A percentile compares a stretch with the other conserved stretches of the same genome.
phyloP scores from a whole-genome alignment of 2,797 vertebrate species.

The Sebastes aleutianus region DNA sequence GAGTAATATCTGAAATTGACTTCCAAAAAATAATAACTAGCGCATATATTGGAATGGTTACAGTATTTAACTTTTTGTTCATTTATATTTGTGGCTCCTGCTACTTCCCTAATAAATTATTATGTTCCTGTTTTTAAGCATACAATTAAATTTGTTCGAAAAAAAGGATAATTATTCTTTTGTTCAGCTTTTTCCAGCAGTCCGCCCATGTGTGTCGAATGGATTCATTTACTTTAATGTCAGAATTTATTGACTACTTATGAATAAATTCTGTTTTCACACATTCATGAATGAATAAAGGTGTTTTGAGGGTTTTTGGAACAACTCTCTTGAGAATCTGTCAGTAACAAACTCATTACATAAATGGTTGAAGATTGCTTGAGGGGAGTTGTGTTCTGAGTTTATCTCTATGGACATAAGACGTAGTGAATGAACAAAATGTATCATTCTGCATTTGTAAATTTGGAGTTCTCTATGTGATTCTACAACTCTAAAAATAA shows the following conservation, averaged over 20 bases:
- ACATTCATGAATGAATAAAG: neutral
- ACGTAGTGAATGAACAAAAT: neutral
- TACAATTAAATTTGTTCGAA: neutral
- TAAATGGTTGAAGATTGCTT: neutral
- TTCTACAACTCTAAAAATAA: neutral
- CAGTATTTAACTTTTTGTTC: neutral
- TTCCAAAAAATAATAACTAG: neutral
- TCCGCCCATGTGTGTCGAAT: neutral
- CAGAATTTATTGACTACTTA: slow-evolving; percentile 1
- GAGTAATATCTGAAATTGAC: neutral
- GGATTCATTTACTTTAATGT: neutral
- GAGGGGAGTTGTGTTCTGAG: neutral
- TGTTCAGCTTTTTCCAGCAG: neutral
- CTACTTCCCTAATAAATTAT: neutral
- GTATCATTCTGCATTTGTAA: neutral
- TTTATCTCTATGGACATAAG: neutral
- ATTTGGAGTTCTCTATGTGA: too few relatives aligned
- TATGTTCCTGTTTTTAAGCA: neutral
- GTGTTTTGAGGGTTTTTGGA: slow-evolving; percentile 36
- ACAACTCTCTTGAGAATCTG: neutral
- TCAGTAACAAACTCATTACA: slow-evolving; percentile 6
- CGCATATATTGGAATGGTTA: neutral
- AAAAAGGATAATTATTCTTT: neutral
- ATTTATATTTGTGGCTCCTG: neutral
- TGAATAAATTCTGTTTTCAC: slow-evolving; percentile 12